Base-by-base conservation (phyloP, 2,888 invertebrate species). In the Drosophila meridiana region DNA sequence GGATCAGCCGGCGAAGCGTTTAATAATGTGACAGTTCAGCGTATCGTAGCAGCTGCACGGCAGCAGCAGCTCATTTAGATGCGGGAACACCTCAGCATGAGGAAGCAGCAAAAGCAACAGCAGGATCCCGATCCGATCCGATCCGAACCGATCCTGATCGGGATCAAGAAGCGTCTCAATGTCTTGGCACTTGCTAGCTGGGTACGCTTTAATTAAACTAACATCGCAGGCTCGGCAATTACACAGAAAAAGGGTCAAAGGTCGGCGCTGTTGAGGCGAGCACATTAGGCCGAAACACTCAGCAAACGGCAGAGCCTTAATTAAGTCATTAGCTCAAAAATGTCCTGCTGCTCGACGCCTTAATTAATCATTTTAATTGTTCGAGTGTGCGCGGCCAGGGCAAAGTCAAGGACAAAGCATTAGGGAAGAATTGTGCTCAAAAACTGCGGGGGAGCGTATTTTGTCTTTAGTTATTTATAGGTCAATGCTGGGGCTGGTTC, bases 351-450 rank as follows among this genome's bases (percentile, higher is more conserved):
- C 73, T 80, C 73, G 61, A 62, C 72, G 69, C 68, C 80, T 71
- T 87, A 87, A 88, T 88, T 88, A 88, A 88, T 88, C 90, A 88
- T 84, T 88, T 87, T 87, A 88, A 89, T 88, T 87, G 88, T 85
- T 55, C 40, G n/a, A 40, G 38, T 55, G 70, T 65, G 55, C 36
- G 30, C 30, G 38, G 61, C 61, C 30, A 26, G 48, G 8, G 56
- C 52, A 63, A 50, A 76, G 78, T 69, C 80, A 82, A 84, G 80
- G 88, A 87, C 73, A 80, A 80, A 56, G 68, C 61, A 47, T 63
- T 59, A 58, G 62, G 32, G 32, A 57, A 34, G 34, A 45, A 58
- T 34, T 26, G 58, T 32, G 34, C 60, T 60, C 34, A 53, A 48
- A 30, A 61, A 47, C 76, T 66, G 76, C 80, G 76, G 78, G 76